Percentiles rank a stretch among this genome's conserved stretches.
These are phyloP conservation scores for Apeira syringaria DNA, from an alignment of 2,888 invertebrate species.

Conservation along the genomic window DNA sequence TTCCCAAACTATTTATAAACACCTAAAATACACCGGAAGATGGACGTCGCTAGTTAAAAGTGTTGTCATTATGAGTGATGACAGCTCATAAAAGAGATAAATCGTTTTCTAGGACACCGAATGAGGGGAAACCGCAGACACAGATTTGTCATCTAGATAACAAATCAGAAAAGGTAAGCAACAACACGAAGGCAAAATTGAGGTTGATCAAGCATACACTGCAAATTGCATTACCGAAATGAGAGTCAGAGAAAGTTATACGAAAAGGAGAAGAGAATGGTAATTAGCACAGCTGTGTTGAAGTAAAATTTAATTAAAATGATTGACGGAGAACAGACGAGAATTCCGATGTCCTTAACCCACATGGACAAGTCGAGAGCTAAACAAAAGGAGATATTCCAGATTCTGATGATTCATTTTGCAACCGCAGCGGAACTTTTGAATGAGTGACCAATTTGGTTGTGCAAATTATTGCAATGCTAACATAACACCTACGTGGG, in stretches of 20 bases:
- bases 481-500: slow-evolving; percentile 21
- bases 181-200: slow-evolving; percentile 7
- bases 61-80: slow-evolving; percentile 38
- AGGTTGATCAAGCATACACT: slow-evolving; percentile 7
- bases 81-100: slow-evolving; percentile 20
- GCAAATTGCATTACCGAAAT: slow-evolving; percentile 16
- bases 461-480: slow-evolving; percentile 23
- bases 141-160: slow-evolving; percentile 17
- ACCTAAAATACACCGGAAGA: slow-evolving; percentile 23
- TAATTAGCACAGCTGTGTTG: slow-evolving; percentile 23
- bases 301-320: slow-evolving; percentile 35
- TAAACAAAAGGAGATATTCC: slow-evolving; percentile 34
- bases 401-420: slow-evolving; percentile 38
- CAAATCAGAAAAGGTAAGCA: slow-evolving; percentile 10
- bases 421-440: slow-evolving; percentile 39
- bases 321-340: slow-evolving; percentile 37
- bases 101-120: slow-evolving; percentile 9
- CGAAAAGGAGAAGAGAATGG: slow-evolving; percentile 16
- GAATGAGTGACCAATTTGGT: slow-evolving; percentile 36
- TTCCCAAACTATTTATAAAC: slow-evolving; percentile 45
- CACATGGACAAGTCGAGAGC: slow-evolving; percentile 31
- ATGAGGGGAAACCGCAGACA: slow-evolving; percentile 7
- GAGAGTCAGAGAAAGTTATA: slow-evolving; percentile 23
- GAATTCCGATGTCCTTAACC: slow-evolving; percentile 42
- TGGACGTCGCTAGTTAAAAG: slow-evolving; percentile 21